Conservation (phyloP, 1,140 invertebrate genomes). For the Listronotus oregonensis region DNA sequence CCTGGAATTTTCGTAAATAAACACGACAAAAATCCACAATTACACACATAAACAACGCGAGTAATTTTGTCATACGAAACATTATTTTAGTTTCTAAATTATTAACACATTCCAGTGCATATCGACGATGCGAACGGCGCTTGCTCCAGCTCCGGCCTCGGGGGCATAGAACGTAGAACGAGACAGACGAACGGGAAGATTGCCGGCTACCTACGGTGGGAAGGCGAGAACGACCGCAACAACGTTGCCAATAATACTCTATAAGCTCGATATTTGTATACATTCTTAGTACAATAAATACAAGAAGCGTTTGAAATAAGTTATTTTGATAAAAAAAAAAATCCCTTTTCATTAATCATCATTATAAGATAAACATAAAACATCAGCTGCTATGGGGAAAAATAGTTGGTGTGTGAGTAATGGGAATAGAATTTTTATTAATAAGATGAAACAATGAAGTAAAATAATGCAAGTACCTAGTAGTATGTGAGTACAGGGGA, state of each 20-base stretch:
- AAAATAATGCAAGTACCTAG: too few species aligned
- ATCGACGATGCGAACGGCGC: constrained; percentile 36
- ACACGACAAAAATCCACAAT: constrained; percentile 11
- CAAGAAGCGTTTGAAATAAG: too few species aligned
- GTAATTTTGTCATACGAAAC: constrained; percentile 23
- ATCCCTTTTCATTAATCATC: too few species aligned
- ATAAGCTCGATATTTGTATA: too few species aligned
- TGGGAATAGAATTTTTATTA: too few species aligned
- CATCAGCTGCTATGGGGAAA: too few species aligned
- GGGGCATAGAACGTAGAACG: constrained; percentile 26
- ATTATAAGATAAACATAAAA: too few species aligned
- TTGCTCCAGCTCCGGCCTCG: constrained; percentile 26
- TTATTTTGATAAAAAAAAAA: too few species aligned
- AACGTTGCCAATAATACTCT: not conserved
- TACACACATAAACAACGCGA: constrained; percentile 17
- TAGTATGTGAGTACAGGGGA: too few species aligned
- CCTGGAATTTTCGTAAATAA: constrained; percentile 3
- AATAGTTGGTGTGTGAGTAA: too few species aligned
- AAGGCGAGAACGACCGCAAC: not conserved
- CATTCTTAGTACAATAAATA: too few species aligned
- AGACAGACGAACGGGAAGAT: constrained; percentile 20
- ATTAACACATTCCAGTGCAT: constrained; percentile 38
- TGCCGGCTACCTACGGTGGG: constrained; percentile 1
- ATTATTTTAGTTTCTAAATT: constrained; percentile 39
- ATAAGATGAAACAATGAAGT: too few species aligned